Base-by-base conservation (phyloP, 2,113 vertebrate species). In the Etheostoma spectabile region DNA sequence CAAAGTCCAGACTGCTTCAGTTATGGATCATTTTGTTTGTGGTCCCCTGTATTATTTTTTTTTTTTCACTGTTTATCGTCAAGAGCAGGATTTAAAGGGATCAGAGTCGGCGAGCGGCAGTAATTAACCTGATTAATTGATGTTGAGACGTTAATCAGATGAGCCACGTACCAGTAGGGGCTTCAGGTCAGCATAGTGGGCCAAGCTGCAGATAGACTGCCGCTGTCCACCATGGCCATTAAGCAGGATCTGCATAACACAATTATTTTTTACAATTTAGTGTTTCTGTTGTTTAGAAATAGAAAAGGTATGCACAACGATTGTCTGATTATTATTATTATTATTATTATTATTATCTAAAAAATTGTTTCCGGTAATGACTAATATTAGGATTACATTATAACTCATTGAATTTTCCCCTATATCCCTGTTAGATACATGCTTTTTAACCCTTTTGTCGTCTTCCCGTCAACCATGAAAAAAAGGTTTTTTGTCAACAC, bases 71-170 rank as follows among this genome's bases (percentile, higher is more conserved):
- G 59, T 6, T 80, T 88, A 63, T 64, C 33, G 10, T 78, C 85
- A 60, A 61, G 55, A 75, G 67, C 46, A 2, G 72, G 86, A 67
- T 85, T 90, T 81, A 79, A 84, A 68, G 63, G 88, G 80, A 91
- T 93, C 86, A 87, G 81, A 84, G 77, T 88, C 12, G 22, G 82
- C 16, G 27, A 16, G 2, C 53, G 22, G 85, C 78, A 77, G 74
- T 93, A 92, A 88, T 91, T 94, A 92, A 93, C 88, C 92, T 86
- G 93, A 91, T 94, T 93, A 93, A 90, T 91, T 87, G 89, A 94
- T 92, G 91, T 87, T 89, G 81, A 93, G 83, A 93, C 74, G 35
- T 86, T 93, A 94, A 93, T 94, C 92, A 86, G 86, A 89, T 80
- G 74, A 87, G 77, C 69, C 46, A 57, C 0, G 85, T 88, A 92